Evolutionary conservation across 1,140 invertebrate species (phyloP).

Genomic region (Saxidomus purpurata): DNA sequence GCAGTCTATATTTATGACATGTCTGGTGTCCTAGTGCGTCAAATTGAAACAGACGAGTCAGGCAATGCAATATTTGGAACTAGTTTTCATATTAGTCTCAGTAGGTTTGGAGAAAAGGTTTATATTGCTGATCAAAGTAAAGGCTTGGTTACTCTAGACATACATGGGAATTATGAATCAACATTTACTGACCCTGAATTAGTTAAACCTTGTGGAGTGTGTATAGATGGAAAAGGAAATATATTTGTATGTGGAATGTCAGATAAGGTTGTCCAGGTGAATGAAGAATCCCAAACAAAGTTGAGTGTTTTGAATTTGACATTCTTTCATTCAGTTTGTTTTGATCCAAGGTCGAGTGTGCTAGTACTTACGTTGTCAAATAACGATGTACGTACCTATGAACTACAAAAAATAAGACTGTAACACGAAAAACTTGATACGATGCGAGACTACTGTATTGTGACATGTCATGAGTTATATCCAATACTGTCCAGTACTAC

Average conservation of each 20-base stretch:
- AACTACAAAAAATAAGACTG: neutral
- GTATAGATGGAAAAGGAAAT: neutral
- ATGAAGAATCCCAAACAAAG: neutral
- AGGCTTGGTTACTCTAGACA: neutral
- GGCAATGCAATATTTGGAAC: neutral
- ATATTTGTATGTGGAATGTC: neutral
- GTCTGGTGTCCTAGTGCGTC: neutral
- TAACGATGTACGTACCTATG: neutral
- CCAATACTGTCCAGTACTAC: no score
- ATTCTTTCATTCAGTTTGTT: neutral
- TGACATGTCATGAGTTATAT: no score
- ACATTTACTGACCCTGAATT: neutral
- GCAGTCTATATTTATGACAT: neutral
- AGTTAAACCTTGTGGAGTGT: neutral
- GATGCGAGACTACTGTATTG: no score
- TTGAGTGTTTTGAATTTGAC: neutral
- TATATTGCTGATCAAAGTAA: neutral
- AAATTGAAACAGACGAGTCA: neutral
- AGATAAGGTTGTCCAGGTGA: no score
- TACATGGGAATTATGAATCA: neutral
- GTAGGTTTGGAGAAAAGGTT: no score
- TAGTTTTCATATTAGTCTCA: neutral
- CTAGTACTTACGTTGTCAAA: neutral
- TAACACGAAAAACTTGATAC: no score
- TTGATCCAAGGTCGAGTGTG: neutral